A percentile compares a stretch with the other conserved stretches of the same genome.
Conservation (phyloP, 2,888 invertebrate genomes). For the Leptarthrus brevirostris region DNA sequence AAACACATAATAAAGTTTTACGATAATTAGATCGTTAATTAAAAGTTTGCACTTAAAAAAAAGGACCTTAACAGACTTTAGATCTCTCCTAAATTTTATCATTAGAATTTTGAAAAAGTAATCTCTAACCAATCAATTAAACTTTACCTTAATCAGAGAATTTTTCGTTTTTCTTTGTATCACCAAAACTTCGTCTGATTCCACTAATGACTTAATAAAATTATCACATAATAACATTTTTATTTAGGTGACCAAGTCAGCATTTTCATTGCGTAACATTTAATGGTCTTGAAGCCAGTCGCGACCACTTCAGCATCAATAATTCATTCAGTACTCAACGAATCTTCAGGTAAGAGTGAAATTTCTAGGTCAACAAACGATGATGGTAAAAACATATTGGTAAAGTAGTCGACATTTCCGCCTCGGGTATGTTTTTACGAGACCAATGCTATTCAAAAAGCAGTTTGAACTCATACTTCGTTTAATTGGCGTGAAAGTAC, state of each 20-base stretch:
- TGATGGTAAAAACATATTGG: not conserved
- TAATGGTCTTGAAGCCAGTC: not conserved
- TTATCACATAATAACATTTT: not conserved
- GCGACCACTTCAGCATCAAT: not conserved
- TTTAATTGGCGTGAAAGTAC: not conserved
- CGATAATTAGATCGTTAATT: too few relatives aligned
- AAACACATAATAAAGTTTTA: too few relatives aligned
- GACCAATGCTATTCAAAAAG: not conserved
- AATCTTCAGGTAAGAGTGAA: not conserved
- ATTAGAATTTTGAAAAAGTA: too few relatives aligned
- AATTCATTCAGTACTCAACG: not conserved
- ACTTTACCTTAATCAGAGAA: too few relatives aligned
- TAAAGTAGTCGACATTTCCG: not conserved
- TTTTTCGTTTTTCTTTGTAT: too few relatives aligned
- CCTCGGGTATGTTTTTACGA: not conserved
- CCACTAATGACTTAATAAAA: too few relatives aligned
- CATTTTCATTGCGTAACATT: not conserved
- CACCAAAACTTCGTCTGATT: too few relatives aligned
- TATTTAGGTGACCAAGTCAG: not conserved
- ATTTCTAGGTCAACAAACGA: conserved; percentile 1
- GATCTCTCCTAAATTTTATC: too few relatives aligned
- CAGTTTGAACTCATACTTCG: not conserved
- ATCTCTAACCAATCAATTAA: too few relatives aligned
- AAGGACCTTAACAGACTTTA: too few relatives aligned
- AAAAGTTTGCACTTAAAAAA: too few relatives aligned